These are phyloP conservation scores for Enoplosus armatus DNA, from an alignment of 2,797 vertebrate species.

Conservation along the genomic window DNA sequence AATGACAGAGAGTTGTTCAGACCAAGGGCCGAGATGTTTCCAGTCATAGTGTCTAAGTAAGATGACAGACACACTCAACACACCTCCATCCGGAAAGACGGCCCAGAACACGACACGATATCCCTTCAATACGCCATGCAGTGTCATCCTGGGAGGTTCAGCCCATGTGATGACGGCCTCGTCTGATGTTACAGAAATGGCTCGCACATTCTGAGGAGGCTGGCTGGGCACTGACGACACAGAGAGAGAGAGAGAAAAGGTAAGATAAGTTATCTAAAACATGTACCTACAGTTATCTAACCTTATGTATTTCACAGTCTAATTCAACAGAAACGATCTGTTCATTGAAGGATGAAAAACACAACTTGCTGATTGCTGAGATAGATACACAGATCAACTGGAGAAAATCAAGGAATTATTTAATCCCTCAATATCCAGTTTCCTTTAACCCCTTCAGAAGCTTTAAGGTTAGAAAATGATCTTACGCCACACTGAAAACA, in stretches of 20 bases:
- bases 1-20: conserved; percentile 22
- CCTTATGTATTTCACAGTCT: neutral
- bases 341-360: conserved; percentile 14
- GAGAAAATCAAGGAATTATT: conserved; percentile 12
- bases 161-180: conserved; percentile 97
- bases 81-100: conserved; percentile 94
- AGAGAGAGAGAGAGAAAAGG: conserved; percentile 7
- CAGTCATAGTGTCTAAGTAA: neutral
- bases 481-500: neutral
- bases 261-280: conserved; percentile 10
- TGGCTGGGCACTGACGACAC: conserved; percentile 92
- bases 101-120: conserved; percentile 96
- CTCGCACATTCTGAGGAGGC: conserved; percentile 95
- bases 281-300: conserved; percentile 7
- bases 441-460: neutral
- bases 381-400: neutral
- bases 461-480: neutral
- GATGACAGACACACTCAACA: conserved; percentile 58
- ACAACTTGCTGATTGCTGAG: neutral
- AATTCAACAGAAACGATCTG: conserved; percentile 3
- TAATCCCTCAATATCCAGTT: neutral
- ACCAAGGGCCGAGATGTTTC: neutral
- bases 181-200: conserved; percentile 95
- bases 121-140: conserved; percentile 95
- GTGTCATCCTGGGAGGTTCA: conserved; percentile 93